Conservation (phyloP, 2,113 vertebrate species). For the Choloepus hoffmanni region DNA sequence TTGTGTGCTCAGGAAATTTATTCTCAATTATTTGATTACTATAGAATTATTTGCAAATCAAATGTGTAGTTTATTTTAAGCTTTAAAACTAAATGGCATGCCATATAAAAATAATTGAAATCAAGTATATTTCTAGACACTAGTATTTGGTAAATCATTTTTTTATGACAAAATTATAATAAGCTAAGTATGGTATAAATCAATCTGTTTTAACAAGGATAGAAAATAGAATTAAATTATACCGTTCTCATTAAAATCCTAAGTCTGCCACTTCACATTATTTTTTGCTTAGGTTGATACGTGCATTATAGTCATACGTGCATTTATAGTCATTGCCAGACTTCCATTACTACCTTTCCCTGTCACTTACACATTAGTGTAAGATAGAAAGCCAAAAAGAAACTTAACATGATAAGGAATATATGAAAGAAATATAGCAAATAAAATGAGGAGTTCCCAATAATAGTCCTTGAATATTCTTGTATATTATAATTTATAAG, state of each 20-base stretch:
- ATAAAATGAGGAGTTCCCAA: constrained; percentile 24
- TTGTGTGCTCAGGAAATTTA: neutral
- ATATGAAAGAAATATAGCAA: constrained; percentile 47
- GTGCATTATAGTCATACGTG: neutral
- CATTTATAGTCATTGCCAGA: constrained; percentile 35
- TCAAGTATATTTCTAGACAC: neutral
- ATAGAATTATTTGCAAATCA: neutral
- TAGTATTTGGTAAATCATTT: constrained; percentile 52
- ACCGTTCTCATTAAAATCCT: constrained; percentile 14
- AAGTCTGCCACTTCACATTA: neutral
- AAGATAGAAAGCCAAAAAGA: constrained; percentile 24
- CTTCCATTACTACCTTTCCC: constrained; percentile 7
- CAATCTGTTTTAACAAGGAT: constrained; percentile 47
- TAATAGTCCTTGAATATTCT: constrained; percentile 41
- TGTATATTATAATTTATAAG: neutral
- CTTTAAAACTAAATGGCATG: neutral
- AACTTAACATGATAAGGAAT: constrained; percentile 49
- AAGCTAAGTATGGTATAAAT: constrained; percentile 46
- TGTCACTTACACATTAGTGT: constrained; percentile 41
- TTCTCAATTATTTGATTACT: neutral
- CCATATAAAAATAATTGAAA: constrained; percentile 26
- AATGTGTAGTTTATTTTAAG: constrained; percentile 24
- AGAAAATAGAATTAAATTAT: constrained; percentile 48
- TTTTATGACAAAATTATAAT: constrained; percentile 61
- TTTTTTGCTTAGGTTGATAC: constrained; percentile 50